These are phyloP conservation scores for Oostethus manadensis DNA, from an alignment of 2,113 vertebrate species.

Conservation along the genomic window DNA sequence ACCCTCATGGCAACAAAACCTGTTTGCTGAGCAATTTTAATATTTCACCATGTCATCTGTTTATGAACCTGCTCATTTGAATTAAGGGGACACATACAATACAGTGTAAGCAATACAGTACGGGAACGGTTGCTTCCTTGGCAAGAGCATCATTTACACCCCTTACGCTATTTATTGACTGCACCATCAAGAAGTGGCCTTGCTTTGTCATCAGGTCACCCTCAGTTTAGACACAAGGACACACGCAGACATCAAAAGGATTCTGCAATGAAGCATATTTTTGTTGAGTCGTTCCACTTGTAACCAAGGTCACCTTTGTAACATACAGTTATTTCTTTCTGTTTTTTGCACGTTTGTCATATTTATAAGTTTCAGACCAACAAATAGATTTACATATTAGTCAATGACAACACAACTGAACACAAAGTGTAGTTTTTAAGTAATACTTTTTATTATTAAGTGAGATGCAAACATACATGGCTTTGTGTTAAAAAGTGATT, in stretches of 20 bases:
- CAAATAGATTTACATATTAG: too few species aligned
- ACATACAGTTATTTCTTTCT: too few species aligned
- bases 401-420: too few species aligned
- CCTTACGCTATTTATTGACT: slow-evolving; percentile 58
- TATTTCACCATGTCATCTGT: slow-evolving; percentile 32
- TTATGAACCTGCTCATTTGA: slow-evolving; percentile 21
- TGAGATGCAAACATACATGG: too few species aligned
- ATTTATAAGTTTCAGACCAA: too few species aligned
- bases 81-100: slow-evolving; percentile 16
- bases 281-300: slow-evolving; percentile 30
- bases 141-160: slow-evolving; percentile 48
- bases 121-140: slow-evolving; percentile 16
- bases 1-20: not conserved
- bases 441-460: too few species aligned
- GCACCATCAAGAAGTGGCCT: slow-evolving; percentile 48
- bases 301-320: slow-evolving; percentile 55
- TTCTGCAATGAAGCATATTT: slow-evolving; percentile 67
- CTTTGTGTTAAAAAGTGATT: too few species aligned
- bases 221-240: slow-evolving; percentile 39
- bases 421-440: too few species aligned
- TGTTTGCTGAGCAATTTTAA: slow-evolving; percentile 4
- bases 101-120: slow-evolving; percentile 13
- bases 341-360: too few species aligned
- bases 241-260: slow-evolving; percentile 60
- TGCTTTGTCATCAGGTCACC: slow-evolving; percentile 71